Conservation (phyloP, 92 coral and sea anemone species). For the Actinernus sp. region DNA sequence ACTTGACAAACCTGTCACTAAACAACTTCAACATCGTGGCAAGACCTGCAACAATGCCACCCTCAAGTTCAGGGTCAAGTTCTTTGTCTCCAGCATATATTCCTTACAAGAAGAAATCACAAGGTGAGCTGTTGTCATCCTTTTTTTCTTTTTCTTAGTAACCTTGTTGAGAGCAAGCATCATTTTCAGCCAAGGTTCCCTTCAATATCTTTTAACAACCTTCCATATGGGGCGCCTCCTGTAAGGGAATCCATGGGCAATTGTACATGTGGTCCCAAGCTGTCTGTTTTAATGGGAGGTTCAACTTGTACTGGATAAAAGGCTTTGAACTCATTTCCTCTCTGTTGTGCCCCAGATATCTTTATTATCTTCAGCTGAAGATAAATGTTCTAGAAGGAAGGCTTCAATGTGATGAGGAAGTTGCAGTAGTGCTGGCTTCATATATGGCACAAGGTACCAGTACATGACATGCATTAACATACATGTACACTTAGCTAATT, state of each 20-base stretch:
- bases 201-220: too few species aligned
- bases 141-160: background rate
- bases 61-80: slow-evolving; percentile 78
- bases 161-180: too few species aligned
- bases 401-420: slow-evolving; percentile 75
- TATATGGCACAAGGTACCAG: slow-evolving; percentile 87
- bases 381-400: slow-evolving; percentile 73
- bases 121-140: slow-evolving; percentile 50
- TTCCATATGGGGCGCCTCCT: too few species aligned
- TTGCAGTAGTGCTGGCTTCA: slow-evolving; percentile 84
- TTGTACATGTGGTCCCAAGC: too few species aligned
- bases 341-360: slow-evolving; percentile 47
- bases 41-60: slow-evolving; percentile 36
- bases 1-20: slow-evolving; percentile 78
- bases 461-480: background rate
- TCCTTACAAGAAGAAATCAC: slow-evolving; percentile 77
- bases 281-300: too few species aligned
- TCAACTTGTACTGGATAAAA: too few species aligned
- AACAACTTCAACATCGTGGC: slow-evolving; percentile 78
- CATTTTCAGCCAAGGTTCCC: too few species aligned
- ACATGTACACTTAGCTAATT: too few species aligned
- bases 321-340: too few species aligned
- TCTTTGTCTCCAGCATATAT: slow-evolving; percentile 73
- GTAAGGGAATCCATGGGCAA: too few species aligned
- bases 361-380: slow-evolving; percentile 85